Evolutionary conservation across 2,113 vertebrate species (phyloP).

Genomic region (Microcebus jonahi): DNA sequence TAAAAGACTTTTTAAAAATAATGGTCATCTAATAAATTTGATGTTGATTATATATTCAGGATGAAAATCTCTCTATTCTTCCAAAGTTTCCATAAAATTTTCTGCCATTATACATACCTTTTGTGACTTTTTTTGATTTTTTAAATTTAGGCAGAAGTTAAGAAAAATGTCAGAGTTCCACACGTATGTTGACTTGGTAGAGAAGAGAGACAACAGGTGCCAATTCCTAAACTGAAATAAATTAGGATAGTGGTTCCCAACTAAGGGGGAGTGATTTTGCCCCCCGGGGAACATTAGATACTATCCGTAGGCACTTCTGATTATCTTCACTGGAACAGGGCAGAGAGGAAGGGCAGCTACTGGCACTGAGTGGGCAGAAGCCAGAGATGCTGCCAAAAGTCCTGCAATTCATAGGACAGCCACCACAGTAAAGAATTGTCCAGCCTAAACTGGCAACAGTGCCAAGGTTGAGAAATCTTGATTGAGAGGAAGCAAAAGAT

Average conservation of each 20-base stretch:
- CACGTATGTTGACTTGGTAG: not conserved
- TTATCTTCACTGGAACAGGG: not conserved
- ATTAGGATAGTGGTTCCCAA: not conserved
- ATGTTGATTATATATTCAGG: not conserved
- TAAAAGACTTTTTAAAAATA: not conserved
- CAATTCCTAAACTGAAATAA: not conserved
- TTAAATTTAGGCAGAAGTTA: not conserved
- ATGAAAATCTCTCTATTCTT: not conserved
- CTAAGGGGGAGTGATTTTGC: not conserved
- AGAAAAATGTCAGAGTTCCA: not conserved
- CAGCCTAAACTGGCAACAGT: not conserved
- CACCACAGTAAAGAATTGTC: not conserved
- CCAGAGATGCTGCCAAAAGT: not conserved
- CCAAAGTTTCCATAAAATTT: not conserved
- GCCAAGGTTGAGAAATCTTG: not conserved
- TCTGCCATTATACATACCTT: not conserved
- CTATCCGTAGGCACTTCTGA: not conserved
- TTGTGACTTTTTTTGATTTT: not conserved
- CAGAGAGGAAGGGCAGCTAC: not conserved
- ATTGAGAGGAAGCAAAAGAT: not conserved
- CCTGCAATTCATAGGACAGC: not conserved
- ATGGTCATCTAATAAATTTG: not conserved
- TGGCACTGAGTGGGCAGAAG: not conserved
- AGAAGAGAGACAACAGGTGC: not conserved
- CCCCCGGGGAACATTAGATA: not conserved